Conservation (phyloP, 2,797 vertebrate species). For the Lepus townsendii region DNA sequence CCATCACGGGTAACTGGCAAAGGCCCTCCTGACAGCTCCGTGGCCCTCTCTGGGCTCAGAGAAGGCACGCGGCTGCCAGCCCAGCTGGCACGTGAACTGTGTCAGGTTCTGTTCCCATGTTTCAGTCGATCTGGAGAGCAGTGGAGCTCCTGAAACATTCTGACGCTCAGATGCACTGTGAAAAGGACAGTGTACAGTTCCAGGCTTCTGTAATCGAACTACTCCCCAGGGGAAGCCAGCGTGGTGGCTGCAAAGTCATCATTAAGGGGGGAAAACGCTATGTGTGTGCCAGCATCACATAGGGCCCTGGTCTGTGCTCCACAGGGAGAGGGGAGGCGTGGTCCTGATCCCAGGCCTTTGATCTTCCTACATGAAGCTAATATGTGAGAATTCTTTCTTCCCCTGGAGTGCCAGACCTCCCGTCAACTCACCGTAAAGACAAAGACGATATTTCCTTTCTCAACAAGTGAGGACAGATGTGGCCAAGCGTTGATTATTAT, state of each 20-base stretch:
- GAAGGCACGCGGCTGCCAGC: neutral
- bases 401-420: neutral
- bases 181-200: neutral
- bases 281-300: neutral
- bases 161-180: neutral
- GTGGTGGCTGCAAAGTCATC: neutral
- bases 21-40: neutral
- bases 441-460: conserved; percentile 44
- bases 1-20: neutral
- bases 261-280: fast-evolving
- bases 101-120: conserved; percentile 1
- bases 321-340: neutral
- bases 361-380: neutral
- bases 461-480: conserved; percentile 62
- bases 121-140: conserved; percentile 56
- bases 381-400: conserved; percentile 37
- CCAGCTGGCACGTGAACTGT: neutral
- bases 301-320: fast-evolving
- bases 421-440: conserved; percentile 15
- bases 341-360: neutral
- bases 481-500: conserved; percentile 21
- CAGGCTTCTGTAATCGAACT: neutral
- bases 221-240: fast-evolving
- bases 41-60: neutral
- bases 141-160: neutral